Evolutionary conservation across 2,113 vertebrate species (phyloP), one percentile per base, ranked within the genome.

Genomic region (Turnix velox): DNA sequence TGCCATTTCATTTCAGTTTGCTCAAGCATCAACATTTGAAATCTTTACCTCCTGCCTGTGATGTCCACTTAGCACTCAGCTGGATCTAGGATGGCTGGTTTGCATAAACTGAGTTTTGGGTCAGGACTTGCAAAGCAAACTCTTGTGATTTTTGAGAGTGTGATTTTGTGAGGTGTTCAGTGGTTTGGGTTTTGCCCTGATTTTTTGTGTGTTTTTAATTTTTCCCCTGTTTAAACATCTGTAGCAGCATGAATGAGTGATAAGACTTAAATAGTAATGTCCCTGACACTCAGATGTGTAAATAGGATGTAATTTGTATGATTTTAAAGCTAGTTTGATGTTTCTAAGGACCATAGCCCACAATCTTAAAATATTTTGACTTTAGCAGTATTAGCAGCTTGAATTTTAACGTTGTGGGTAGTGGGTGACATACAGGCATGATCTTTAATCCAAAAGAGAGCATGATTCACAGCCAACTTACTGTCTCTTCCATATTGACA

Each of bases 121-220:
- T 86, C 76, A 52, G 33, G 81, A 76, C 31, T 6, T 67, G 22
- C 31, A 17, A 5, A 69, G 16, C 8, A 48, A 87, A 4, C 15
- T 45, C 22, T 14, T 57, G 37, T 43, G n/a, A 82, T 59, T 66
- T 88, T 84, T 48, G 48, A 72, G 39, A 48, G 4, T 48, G 12
- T 67, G 69, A 20, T 20, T 35, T 35, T 40, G 16, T 14, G 8
- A 68, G 6, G 6, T 67, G 4, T 86, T 28, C 0, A 4, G 25
- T 1, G 0, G 4, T 63, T 85, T 74, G 17, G 0, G 2, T 55
- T 91, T 78, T 72, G 23, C 2, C 5, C 7, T 55, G 16, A 6
- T 23, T 14, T 55, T 20, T 55, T 55, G 12, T 54, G 7, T 16
- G 2, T 18, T 18, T 31, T 45, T 1, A 1, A 4, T 11, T 27